These are phyloP conservation scores for Diachasma alloeum DNA, from an alignment of 1,140 invertebrate species.

Conservation along the genomic window DNA sequence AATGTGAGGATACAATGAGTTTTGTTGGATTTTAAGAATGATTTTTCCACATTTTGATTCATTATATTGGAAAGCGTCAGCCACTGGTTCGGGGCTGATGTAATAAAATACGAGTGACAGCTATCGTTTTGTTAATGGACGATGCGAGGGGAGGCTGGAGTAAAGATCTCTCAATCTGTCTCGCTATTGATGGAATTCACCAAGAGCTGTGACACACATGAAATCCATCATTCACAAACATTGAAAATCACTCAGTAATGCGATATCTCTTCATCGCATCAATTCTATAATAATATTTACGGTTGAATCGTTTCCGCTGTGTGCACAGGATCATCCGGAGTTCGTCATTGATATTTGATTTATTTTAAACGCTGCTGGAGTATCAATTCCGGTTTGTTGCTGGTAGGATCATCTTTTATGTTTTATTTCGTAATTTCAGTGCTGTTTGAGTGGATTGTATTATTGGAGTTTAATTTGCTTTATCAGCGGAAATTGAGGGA, in stretches of 20 bases:
- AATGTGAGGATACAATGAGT: background rate
- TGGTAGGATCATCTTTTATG: too few relatives aligned
- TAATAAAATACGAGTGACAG: background rate
- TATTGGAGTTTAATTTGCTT: too few relatives aligned
- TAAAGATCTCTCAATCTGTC: background rate
- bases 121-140: too few relatives aligned
- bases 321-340: too few relatives aligned
- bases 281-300: background rate
- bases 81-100: background rate
- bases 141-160: background rate
- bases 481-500: too few relatives aligned
- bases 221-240: background rate
- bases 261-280: background rate
- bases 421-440: too few relatives aligned
- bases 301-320: background rate
- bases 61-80: too few relatives aligned
- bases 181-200: background rate
- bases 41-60: background rate
- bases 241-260: background rate
- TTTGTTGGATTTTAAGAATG: background rate
- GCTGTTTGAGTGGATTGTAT: too few relatives aligned
- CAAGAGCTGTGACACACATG: background rate
- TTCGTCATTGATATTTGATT: too few relatives aligned
- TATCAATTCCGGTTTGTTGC: too few relatives aligned
- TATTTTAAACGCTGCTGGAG: too few relatives aligned